Percentiles rank a stretch among this genome's conserved stretches.
phyloP scores from a whole-genome alignment of 2,797 vertebrate genomes.

The Lacerta bilineata region DNA sequence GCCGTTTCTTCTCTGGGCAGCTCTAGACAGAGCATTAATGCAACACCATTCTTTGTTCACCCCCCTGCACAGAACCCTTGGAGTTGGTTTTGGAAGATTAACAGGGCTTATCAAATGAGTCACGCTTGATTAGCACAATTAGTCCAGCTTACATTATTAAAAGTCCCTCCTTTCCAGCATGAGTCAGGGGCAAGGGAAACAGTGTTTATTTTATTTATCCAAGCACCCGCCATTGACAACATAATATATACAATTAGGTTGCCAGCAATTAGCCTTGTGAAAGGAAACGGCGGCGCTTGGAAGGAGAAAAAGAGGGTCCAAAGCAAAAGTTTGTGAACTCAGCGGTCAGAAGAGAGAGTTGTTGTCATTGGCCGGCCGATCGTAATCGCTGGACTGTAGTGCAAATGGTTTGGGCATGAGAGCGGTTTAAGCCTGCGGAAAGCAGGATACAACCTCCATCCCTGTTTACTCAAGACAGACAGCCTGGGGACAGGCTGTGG shows the following conservation, averaged over 20 bases:
- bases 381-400: background rate
- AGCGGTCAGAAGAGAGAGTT: background rate
- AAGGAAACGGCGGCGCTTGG: background rate
- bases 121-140: conserved; percentile 59
- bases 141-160: conserved; percentile 64
- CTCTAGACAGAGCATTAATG: conserved; percentile 6
- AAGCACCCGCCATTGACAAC: conserved; percentile 16
- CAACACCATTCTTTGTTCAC: conserved; percentile 25
- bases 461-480: background rate
- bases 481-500: background rate
- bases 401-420: background rate
- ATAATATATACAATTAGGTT: conserved; percentile 40
- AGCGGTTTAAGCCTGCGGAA: background rate
- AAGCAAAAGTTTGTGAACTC: background rate
- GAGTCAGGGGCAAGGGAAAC: conserved; percentile 43
- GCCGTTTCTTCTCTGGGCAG: background rate
- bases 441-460: background rate
- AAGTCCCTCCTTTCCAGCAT: conserved; percentile 43
- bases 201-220: conserved; percentile 63
- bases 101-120: conserved; percentile 52
- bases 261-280: conserved; percentile 24
- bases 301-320: background rate
- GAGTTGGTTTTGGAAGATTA: conserved; percentile 61
- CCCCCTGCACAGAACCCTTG: background rate
- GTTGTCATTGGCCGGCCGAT: background rate